A percentile compares a stretch with the other conserved stretches of the same genome.
Conservation (phyloP, 2,888 invertebrate genomes). For the Leptinotarsa tumamoca region DNA sequence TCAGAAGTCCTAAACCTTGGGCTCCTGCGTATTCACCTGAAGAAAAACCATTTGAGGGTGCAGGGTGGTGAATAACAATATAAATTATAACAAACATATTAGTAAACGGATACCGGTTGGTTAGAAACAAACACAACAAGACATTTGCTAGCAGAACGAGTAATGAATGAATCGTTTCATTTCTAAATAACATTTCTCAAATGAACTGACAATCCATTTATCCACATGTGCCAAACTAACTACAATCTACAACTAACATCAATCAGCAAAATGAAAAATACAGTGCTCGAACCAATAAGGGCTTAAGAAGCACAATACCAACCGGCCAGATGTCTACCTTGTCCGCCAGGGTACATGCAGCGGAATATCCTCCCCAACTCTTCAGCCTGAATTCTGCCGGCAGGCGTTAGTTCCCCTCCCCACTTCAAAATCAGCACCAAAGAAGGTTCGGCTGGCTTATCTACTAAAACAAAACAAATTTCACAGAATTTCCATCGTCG, state of each 20-base stretch:
- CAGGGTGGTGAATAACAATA: neutral
- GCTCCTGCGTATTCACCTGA: conserved; percentile 88
- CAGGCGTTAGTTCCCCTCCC: conserved; percentile 99
- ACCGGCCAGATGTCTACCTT: conserved; percentile 87
- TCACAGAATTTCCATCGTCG: conserved; percentile 1
- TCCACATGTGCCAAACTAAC: neutral
- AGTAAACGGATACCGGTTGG: neutral
- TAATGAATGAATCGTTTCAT: neutral
- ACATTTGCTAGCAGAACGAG: neutral
- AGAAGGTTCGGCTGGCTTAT: conserved; percentile 90
- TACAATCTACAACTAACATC: conserved; percentile 7
- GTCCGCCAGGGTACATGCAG: conserved; percentile 99
- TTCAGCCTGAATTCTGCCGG: conserved; percentile 97
- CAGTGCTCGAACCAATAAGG: conserved; percentile 50
- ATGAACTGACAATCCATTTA: neutral
- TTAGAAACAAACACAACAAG: neutral
- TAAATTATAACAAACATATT: neutral
- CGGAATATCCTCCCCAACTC: conserved; percentile 97
- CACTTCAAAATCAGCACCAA: conserved; percentile 97
- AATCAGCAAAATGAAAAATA: conserved; percentile 45
- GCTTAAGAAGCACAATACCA: conserved; percentile 66
- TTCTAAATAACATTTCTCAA: no score
- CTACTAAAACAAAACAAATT: conserved; percentile 68
- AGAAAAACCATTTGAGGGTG: neutral
- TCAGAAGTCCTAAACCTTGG: conserved; percentile 93